These are phyloP conservation scores for Zaprionus kolodkinae DNA, from an alignment of 1,140 invertebrate species.

Conservation along the genomic window DNA sequence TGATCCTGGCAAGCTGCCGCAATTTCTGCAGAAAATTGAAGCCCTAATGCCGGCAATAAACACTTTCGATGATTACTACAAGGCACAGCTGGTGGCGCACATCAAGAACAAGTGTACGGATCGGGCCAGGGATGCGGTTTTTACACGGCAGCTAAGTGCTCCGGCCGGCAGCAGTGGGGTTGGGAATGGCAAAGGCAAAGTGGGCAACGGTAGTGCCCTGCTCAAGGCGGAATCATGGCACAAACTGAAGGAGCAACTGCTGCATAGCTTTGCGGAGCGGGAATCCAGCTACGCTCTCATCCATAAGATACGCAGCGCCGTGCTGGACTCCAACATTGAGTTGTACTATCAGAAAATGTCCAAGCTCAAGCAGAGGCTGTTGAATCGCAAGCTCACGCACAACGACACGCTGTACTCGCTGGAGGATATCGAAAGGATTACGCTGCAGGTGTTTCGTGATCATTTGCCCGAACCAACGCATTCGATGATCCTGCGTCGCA, in stretches of 20 bases:
- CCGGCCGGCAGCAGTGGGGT: constrained; percentile 44
- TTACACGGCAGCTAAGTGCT: constrained; percentile 63
- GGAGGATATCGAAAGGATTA: constrained; percentile 70
- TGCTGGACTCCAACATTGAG: constrained; percentile 71
- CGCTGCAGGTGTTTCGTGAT: constrained; percentile 67
- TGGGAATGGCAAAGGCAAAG: constrained; percentile 17
- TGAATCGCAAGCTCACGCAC: constrained; percentile 69
- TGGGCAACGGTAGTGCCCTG: constrained; percentile 30
- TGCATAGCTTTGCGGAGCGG: constrained; percentile 65
- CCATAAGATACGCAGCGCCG: constrained; percentile 65
- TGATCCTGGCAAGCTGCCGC: constrained; percentile 64
- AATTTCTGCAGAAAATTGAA: constrained; percentile 70
- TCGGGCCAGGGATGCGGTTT: constrained; percentile 66
- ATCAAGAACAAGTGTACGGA: constrained; percentile 76
- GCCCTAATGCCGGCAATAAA: constrained; percentile 66
- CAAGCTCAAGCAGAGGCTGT: constrained; percentile 66
- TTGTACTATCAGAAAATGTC: constrained; percentile 71
- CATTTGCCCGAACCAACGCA: constrained; percentile 71
- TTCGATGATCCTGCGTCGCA: constrained; percentile 69
- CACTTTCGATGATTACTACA: constrained; percentile 71
- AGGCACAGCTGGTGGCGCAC: constrained; percentile 62
- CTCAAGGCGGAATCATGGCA: constrained; percentile 66
- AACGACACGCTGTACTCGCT: constrained; percentile 65
- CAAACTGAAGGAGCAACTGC: constrained; percentile 65
- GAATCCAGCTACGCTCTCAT: constrained; percentile 71